A percentile compares a stretch with the other conserved stretches of the same genome.
Conservation (phyloP, 1,140 invertebrate species). For the Leptinotarsa undecemlineata region DNA sequence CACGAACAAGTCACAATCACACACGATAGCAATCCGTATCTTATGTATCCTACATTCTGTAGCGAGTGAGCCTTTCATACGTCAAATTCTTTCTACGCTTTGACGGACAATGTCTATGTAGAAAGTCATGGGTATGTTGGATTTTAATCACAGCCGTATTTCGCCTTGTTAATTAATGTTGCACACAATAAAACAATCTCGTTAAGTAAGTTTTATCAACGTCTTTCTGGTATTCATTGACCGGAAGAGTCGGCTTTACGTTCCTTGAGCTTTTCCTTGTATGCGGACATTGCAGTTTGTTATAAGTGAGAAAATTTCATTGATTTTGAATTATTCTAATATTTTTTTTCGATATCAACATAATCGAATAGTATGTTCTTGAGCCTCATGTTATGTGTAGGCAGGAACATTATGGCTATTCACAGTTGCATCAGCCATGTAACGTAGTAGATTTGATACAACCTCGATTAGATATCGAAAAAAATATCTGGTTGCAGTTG, state of each 20-base stretch:
- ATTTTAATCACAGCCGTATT: constrained; percentile 8
- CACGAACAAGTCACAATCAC: neutral
- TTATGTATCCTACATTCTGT: constrained; percentile 1
- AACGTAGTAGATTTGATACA: too few species aligned
- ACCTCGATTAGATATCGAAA: too few species aligned
- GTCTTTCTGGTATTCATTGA: neutral
- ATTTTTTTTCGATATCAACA: too few species aligned
- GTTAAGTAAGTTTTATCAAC: neutral
- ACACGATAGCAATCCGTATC: neutral
- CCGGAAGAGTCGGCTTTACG: neutral
- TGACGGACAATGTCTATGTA: constrained; percentile 7
- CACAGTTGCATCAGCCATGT: too few species aligned
- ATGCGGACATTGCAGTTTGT: too few species aligned
- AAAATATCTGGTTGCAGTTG: too few species aligned
- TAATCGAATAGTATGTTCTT: too few species aligned
- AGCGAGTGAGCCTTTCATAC: neutral
- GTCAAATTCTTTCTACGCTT: constrained; percentile 8
- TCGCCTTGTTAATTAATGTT: constrained; percentile 6
- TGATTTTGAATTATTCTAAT: too few species aligned
- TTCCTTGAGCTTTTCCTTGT: neutral
- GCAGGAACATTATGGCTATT: too few species aligned
- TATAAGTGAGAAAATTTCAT: too few species aligned
- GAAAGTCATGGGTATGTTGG: neutral
- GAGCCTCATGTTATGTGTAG: too few species aligned
- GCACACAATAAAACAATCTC: constrained; percentile 3